Evolutionary conservation across 1,140 invertebrate genomes (phyloP).

Genomic region (Brachionus asplanchnoidis): DNA sequence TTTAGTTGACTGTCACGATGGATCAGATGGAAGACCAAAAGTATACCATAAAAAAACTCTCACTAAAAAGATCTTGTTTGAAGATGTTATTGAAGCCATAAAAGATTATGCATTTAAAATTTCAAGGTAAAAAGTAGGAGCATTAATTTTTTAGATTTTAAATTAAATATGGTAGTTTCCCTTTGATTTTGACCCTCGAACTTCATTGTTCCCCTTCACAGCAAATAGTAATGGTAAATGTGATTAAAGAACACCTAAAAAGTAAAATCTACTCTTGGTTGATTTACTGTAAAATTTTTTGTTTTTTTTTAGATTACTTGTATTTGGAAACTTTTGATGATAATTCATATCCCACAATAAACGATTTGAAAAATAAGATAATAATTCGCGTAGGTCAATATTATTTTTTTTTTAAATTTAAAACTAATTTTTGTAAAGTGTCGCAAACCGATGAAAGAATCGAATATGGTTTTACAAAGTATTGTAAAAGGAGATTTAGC

Average conservation of each 20-base stretch:
- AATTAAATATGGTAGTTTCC: background rate
- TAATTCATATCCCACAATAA: background rate
- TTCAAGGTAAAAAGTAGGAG: background rate
- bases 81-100: background rate
- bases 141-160: background rate
- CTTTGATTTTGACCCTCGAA: slow-evolving; percentile 23
- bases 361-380: slow-evolving; percentile 25
- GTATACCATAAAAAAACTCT: slow-evolving; percentile 39
- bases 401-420: background rate
- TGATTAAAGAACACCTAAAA: slow-evolving; percentile 36
- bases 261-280: background rate
- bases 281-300: background rate
- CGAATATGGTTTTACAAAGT: background rate
- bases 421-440: background rate
- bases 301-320: background rate
- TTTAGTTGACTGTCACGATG: slow-evolving; percentile 28
- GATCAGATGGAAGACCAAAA: background rate
- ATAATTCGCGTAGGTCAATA: background rate
- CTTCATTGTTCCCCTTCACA: slow-evolving; percentile 25
- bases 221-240: slow-evolving; percentile 16
- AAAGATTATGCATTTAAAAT: slow-evolving; percentile 9
- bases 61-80: slow-evolving; percentile 30
- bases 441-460: background rate
- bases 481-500: background rate
- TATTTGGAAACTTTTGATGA: background rate